A percentile compares a stretch with the other conserved stretches of the same genome.
Evolutionary conservation across 2,113 vertebrate genomes (phyloP).

Genomic region (Eudyptes chrysolophus): DNA sequence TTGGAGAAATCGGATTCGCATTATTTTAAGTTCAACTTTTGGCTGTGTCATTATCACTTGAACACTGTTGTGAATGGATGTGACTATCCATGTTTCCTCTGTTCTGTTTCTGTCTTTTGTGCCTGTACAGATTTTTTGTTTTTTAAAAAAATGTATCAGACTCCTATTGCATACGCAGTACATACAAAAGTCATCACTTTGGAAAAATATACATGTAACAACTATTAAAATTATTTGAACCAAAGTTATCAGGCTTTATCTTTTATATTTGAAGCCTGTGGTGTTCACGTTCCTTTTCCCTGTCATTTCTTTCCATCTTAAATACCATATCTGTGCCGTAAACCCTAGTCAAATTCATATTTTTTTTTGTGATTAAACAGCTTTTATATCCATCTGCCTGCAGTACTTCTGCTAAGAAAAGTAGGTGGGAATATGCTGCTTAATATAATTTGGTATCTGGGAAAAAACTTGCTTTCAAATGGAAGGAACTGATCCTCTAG

Average conservation of each 20-base stretch:
- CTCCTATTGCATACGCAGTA: slow-evolving; percentile 30
- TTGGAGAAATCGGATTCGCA: neutral
- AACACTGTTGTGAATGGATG: slow-evolving; percentile 7
- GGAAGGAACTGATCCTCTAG: neutral
- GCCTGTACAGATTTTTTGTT: slow-evolving; percentile 54
- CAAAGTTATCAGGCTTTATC: slow-evolving; percentile 70
- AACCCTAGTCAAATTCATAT: neutral
- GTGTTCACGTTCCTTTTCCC: slow-evolving; percentile 52
- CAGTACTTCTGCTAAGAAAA: slow-evolving; percentile 20
- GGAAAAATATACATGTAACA: slow-evolving; percentile 56
- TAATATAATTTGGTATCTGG: neutral
- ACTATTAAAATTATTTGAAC: slow-evolving; percentile 75
- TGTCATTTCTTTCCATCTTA: neutral
- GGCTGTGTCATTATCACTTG: neutral
- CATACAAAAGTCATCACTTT: neutral
- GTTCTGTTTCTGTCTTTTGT: slow-evolving; percentile 37
- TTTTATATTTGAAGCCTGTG: slow-evolving; percentile 61
- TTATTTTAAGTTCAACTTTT: neutral
- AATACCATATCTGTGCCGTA: neutral
- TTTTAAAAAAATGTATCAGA: slow-evolving; percentile 22
- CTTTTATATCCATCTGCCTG: slow-evolving; percentile 3
- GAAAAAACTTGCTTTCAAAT: neutral
- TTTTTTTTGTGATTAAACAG: neutral
- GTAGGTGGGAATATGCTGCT: slow-evolving; percentile 18
- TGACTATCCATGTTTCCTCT: slow-evolving; percentile 10